Evolutionary conservation across 2,113 vertebrate species (phyloP).

Genomic region (Amazona vittata): DNA sequence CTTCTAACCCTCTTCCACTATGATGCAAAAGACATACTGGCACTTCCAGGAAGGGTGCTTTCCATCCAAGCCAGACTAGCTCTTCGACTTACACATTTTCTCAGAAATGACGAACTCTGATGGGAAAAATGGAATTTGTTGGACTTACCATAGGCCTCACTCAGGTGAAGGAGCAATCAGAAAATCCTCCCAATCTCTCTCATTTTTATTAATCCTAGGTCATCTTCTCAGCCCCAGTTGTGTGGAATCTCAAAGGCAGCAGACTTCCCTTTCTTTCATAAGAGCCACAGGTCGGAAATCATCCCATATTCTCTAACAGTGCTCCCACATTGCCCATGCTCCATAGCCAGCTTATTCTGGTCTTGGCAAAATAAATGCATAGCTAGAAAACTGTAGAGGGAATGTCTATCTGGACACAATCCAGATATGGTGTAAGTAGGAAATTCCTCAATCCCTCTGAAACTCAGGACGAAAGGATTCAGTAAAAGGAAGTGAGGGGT

Average conservation of each 20-base stretch:
- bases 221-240: not conserved
- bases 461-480: not conserved
- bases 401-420: not conserved
- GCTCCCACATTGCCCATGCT: not conserved
- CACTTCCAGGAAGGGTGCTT: not conserved
- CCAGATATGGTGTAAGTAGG: not conserved
- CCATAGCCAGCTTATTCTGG: not conserved
- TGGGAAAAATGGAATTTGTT: not conserved
- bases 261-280: not conserved
- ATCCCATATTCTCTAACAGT: not conserved
- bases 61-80: not conserved
- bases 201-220: not conserved
- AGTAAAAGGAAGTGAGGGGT: not conserved
- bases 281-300: not conserved
- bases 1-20: not conserved
- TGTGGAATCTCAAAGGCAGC: not conserved
- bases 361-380: not conserved
- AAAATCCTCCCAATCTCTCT: not conserved
- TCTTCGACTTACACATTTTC: not conserved
- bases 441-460: not conserved
- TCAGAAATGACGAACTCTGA: not conserved
- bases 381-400: not conserved
- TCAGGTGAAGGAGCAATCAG: not conserved
- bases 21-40: not conserved
- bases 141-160: rapidly evolving